A percentile compares a stretch with the other conserved stretches of the same genome.
phyloP scores from a whole-genome alignment of 2,888 invertebrate species.

The Luperina nickerlii region DNA sequence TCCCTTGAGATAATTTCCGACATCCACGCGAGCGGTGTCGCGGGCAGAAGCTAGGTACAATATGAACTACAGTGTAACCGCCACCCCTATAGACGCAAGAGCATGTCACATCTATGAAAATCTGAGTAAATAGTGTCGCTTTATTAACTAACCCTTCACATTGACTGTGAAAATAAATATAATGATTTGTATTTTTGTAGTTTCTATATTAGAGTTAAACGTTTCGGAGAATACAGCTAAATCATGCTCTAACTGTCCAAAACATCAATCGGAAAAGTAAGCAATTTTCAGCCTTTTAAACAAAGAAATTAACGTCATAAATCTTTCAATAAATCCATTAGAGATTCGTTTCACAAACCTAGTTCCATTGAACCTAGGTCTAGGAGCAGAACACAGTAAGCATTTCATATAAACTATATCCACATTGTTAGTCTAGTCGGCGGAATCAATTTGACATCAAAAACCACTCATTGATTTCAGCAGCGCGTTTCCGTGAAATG shows the following conservation, averaged over 20 bases:
- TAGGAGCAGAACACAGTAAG: constrained; percentile 37
- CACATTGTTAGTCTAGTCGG: constrained; percentile 58
- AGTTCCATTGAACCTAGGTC: constrained; percentile 15
- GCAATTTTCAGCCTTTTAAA: not conserved
- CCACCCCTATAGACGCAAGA: no score
- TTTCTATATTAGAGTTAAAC: not conserved
- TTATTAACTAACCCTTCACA: not conserved
- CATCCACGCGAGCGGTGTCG: no score
- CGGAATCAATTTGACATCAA: constrained; percentile 66
- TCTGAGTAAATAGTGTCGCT: not conserved
- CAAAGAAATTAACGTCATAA: constrained; percentile 1
- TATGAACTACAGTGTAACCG: not conserved
- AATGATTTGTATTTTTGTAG: no score
- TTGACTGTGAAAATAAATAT: not conserved
- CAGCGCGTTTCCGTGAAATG: constrained; percentile 40
- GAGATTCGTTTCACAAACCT: constrained; percentile 19
- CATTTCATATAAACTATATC: constrained; percentile 53
- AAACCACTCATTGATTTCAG: constrained; percentile 63
- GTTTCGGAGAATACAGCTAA: not conserved
- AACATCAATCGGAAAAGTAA: not conserved
- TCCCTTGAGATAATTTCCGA: no score
- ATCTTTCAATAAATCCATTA: constrained; percentile 17
- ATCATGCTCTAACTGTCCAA: not conserved
- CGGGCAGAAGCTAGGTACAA: not conserved
- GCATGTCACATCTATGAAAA: no score